Percentiles rank a stretch among this genome's conserved stretches.
These are phyloP conservation scores for Panthera leo DNA, from an alignment of 2,113 vertebrate genomes.

Conservation along the genomic window DNA sequence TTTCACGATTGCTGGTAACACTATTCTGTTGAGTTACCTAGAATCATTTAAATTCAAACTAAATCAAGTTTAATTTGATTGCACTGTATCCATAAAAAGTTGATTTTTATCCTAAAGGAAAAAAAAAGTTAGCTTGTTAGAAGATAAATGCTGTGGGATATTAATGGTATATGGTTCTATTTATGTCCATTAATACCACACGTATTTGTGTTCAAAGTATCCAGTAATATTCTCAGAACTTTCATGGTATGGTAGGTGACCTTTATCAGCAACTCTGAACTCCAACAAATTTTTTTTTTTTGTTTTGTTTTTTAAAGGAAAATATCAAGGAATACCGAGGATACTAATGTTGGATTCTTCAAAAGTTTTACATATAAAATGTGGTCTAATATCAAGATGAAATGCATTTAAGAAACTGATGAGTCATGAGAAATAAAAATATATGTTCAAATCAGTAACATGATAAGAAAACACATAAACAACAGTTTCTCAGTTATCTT, in stretches of 20 bases:
- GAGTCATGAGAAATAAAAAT: background rate
- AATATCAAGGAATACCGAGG: background rate
- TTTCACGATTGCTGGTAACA: background rate
- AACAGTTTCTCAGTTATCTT: background rate
- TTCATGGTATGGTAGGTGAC: background rate
- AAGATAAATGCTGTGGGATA: background rate
- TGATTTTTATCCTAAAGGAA: background rate
- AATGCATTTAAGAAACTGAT: background rate
- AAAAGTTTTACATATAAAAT: background rate
- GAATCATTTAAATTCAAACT: slow-evolving; percentile 40
- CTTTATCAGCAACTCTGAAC: background rate
- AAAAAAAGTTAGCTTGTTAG: background rate
- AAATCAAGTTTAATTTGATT: slow-evolving; percentile 30
- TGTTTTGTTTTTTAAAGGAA: background rate
- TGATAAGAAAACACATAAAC: background rate
- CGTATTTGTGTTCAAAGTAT: background rate
- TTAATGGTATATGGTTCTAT: background rate
- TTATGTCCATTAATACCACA: background rate
- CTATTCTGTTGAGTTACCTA: background rate
- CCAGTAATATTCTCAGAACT: background rate
- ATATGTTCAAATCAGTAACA: background rate
- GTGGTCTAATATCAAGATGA: background rate
- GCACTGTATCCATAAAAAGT: background rate
- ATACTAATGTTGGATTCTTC: background rate
- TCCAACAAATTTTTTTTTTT: background rate